Evolutionary conservation across 2,797 vertebrate species (phyloP), one percentile per base, ranked within the genome.

Genomic region (Poecilia wingei): DNA sequence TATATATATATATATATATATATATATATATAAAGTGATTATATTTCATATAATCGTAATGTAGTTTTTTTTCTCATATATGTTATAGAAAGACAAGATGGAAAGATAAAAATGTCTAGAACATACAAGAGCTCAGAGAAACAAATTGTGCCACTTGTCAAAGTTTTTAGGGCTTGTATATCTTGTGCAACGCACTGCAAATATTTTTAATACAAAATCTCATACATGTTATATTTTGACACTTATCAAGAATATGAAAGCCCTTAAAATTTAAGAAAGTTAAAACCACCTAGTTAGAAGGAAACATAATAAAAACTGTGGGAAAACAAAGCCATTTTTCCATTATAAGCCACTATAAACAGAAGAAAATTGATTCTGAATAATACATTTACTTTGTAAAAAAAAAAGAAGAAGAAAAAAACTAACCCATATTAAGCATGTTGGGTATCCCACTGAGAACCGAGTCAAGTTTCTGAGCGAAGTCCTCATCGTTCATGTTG

Each of bases 401-500:
- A 45, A 39, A 12, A 2, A 57, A 88, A 9, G 10, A 49, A 74
- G 9, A 9, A 49, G 55, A 51, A 45, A 25, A 13, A 3, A 66
- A 88, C 94, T 95, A 95, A 99, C 98, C 98, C 95, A 99, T 96
- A 86, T 96, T 94, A 84, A 99, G 95, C 86, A 99, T 93, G 82
- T 93, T 91, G 74, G 97, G 96, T 88, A 99, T 97, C 86, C 95
- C 96, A 83, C 95, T 95, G 87, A 99, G 90, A 91, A 99, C 93
- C 74, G 81, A 89, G 77, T 97, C 94, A 70, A 99, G 96, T 91
- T 99, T 99, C 88, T 96, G 94, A 84, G 95, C 93, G 84, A 99
- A 98, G 92, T 99, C 97, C 80, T 94, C 95, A 92, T 99, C 98
- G 41, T 96, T 94, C 94, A 99, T 97, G 92, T 97, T 97, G 86